Base-by-base conservation (phyloP, 2,888 invertebrate species). In the Carabus problematicus region DNA sequence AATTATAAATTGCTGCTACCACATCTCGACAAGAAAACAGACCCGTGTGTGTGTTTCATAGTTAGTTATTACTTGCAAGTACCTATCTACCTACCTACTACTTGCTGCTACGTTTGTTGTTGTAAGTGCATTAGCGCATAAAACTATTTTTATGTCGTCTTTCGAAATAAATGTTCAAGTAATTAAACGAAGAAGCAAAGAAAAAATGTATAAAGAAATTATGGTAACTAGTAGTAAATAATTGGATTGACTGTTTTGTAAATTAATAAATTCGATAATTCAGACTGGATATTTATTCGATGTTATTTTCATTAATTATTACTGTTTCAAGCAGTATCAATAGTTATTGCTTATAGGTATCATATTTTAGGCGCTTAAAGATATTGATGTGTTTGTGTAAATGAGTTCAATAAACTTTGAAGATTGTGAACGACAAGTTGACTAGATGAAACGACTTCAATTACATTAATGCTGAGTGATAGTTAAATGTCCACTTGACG, bases 1-100 rank as follows among this genome's bases (percentile, higher is more conserved):
- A 64, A 64, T 64, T 64, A 66, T 66, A 59, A 66, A 66, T 66
- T 66, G 59, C 66, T 39, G 43, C 41, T 14, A 52, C 40, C 16
- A 54, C 45, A 12, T 11, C 11, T 45, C 45, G 45, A 45, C 14
- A 3, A 3, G 14, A 6, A 45, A 45, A 12, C 45, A 11, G 45
- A 45, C 45, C 14, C 3, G 7, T 45, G 45, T 45, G 2, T 12
- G 7, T 45, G 45, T 45, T 45, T 45, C 14, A 11, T 45, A 12
- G 45, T 45, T 45, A 29, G 29, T 29, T 29, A 29, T 29, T 29
- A 29, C 29, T 29, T 29, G 29, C 29, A 29, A 29, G n/a, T n/a
- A n/a, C n/a, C n/a, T n/a, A n/a, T n/a, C n/a, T n/a, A n/a, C n/a
- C n/a, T n/a, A n/a, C n/a, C 29, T 29, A 29, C 29, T 29, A 29